Base-by-base conservation (phyloP, 2,113 vertebrate genomes). In the Charadrius vociferus region DNA sequence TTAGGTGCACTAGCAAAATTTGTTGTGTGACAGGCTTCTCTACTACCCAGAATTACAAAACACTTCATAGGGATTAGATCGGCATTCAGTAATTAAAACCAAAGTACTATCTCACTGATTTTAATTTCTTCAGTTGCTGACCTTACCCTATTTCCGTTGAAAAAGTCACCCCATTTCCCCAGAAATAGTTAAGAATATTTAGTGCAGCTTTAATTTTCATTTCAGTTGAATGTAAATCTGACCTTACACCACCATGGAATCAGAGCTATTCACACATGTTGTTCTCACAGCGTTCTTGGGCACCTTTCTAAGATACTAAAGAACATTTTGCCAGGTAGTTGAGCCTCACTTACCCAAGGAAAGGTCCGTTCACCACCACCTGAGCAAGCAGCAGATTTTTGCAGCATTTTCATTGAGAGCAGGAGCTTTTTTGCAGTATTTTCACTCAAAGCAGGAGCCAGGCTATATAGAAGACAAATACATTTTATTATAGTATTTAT, bases 261-360 rank as follows among this genome's bases (percentile, higher is more conserved):
- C 41, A 56, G 75, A 92, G 72, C 10, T 24, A 58, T n/a, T 52
- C 62, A 50, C 24, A 56, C 52, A 10, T 36, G 24, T 36, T 81
- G n/a, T 59, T 93, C 61, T 90, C 61, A 59, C 26, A 16, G 24
- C 56, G 17, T 65, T 94, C 66, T 79, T 85, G 65, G 73, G 65
- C 43, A 81, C 68, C 14, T 75, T 95, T 63, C 70, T 72, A 80
- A 56, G 30, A 36, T 13, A 68, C 1, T 37, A 82, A 79, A 89
- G 34, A 81, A 91, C 24, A 58, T 75, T 84, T 77, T 92, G 30
- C 29, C 36, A 74, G 15, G 49, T 53, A 74, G 49, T 62, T 68
- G 68, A 93, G 43, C 24, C 29, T 89, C 66, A 97, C 88, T 94
- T 92, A 95, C 81, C 73, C 27, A 59, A 73, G 37, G 55, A 95